Percentiles rank a stretch among this genome's conserved stretches.
These are phyloP conservation scores for Alviniconcha strummeri DNA, from an alignment of 2,888 invertebrate species.

Conservation along the genomic window DNA sequence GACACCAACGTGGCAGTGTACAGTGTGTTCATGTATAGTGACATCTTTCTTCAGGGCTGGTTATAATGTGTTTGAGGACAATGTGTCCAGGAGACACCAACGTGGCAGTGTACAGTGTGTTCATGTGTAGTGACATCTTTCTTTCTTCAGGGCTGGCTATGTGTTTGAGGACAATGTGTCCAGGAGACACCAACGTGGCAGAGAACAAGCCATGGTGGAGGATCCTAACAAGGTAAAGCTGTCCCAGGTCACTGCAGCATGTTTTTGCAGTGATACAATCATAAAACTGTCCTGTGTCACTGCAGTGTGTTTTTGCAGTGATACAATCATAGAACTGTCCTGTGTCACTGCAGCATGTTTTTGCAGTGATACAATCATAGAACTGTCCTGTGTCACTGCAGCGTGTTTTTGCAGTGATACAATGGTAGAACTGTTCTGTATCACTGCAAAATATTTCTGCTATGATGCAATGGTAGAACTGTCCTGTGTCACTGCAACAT, in stretches of 20 bases:
- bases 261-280: background rate
- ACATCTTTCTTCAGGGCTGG: conserved; percentile 45
- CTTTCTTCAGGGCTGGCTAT: conserved; percentile 46
- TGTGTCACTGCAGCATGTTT: background rate
- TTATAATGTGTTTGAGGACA: too few species aligned
- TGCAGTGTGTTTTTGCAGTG: too few species aligned
- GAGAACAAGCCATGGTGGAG: conserved; percentile 66
- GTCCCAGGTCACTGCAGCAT: background rate
- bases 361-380: background rate
- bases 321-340: conserved; percentile 31
- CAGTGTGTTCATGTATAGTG: conserved; percentile 25
- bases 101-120: too few species aligned
- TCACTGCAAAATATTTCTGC: background rate
- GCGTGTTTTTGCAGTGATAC: too few species aligned
- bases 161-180: too few species aligned
- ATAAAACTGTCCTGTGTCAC: too few species aligned
- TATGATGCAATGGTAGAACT: conserved; percentile 25
- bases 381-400: too few species aligned
- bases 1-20: conserved; percentile 67
- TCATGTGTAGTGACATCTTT: too few species aligned
- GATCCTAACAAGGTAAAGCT: conserved; percentile 67
- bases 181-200: conserved; percentile 52
- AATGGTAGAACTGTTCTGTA: conserved; percentile 28
- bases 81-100: too few species aligned
- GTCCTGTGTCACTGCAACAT: too few species aligned